Evolutionary conservation across 2,113 vertebrate species (phyloP), one percentile per base, ranked within the genome.

Genomic region (Nothoprocta perdicaria): DNA sequence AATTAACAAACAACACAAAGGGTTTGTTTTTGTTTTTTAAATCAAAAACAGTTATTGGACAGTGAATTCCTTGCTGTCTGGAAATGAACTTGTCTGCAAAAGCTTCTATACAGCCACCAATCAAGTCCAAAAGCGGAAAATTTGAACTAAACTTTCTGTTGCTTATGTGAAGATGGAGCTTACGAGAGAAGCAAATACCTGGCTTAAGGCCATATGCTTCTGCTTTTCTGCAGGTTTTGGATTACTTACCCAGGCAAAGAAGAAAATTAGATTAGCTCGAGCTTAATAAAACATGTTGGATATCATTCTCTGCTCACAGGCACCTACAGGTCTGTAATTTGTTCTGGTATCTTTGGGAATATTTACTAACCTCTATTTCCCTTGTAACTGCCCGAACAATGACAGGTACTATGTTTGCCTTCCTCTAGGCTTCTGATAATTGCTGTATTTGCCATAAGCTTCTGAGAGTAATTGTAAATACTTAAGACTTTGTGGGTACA

Each of bases 391-490:
- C 86, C 83, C 86, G 73, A 57, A 62, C 9, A 10, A 62, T 88
- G 80, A 94, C 83, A 91, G 50, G 61, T 72, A 67, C 90, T 43
- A 2, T 26, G 66, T 88, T 86, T 94, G 85, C 65, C 58, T 84
- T 86, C 66, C 73, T 72, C 48, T 3, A 3, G 61, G 69, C 68
- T 92, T 88, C 89, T 92, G 79, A 94, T 76, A 83, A 91, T 31
- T 86, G n/a, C 65, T 63, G 76, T 88, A 1, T 35, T 72, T 69
- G 80, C 88, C 17, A 5, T 52, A 50, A 94, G 65, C 91, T 92
- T 89, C 85, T 78, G 80, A 83, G 68, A 80, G 31, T 7, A 35
- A 3, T 19, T 11, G 24, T 91, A 95, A 95, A 95, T 95, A 95
- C 53, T 31, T 57, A 57, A 57, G 53, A 84, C 78, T 86, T 2